A percentile compares a stretch with the other conserved stretches of the same genome.
phyloP scores from a whole-genome alignment of 2,888 invertebrate genomes.

The Heteromurus nitidus region DNA sequence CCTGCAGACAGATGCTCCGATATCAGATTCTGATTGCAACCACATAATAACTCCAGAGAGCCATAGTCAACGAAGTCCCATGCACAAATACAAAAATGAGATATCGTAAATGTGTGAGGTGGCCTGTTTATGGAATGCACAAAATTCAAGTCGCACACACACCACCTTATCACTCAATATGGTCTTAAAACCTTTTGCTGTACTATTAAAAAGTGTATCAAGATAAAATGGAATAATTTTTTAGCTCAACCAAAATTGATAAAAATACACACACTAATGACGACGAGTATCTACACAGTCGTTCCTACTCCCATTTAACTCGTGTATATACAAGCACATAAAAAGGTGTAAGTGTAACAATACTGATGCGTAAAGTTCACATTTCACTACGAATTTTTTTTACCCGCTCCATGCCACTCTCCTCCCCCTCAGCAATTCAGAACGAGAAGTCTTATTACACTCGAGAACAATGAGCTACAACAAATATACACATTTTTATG shows the following conservation, averaged over 20 bases:
- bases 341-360: not conserved
- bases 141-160: not conserved
- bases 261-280: not conserved
- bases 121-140: no score
- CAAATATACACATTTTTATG: not conserved
- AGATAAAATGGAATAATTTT: not conserved
- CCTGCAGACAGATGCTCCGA: conserved; percentile 41
- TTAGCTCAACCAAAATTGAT: not conserved
- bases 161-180: not conserved
- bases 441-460: not conserved
- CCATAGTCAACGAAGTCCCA: no score
- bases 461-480: not conserved
- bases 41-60: no score
- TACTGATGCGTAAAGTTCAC: not conserved
- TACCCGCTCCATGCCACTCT: not conserved
- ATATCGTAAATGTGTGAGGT: no score
- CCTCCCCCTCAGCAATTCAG: not conserved
- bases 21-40: conserved; percentile 39
- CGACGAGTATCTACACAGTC: not conserved
- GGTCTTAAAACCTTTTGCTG: not conserved
- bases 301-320: no score
- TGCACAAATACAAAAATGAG: no score
- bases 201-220: not conserved
- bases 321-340: not conserved
- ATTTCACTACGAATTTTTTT: not conserved